These are phyloP conservation scores for Blastobasis lacticolella DNA, from an alignment of 2,888 invertebrate genomes.

Conservation along the genomic window DNA sequence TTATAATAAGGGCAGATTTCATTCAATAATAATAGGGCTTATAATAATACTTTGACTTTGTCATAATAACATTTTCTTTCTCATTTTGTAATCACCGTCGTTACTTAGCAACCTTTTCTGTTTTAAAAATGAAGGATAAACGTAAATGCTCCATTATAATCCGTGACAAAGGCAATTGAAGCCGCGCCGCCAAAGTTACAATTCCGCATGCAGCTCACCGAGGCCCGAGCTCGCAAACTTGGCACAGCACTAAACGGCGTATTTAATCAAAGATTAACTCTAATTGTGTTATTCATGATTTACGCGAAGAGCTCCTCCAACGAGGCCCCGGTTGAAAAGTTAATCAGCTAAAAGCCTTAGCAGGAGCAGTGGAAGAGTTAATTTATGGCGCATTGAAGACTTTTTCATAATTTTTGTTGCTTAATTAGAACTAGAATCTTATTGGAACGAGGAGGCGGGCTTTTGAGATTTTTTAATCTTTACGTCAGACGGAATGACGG, in stretches of 20 bases:
- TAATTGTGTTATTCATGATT: slow-evolving; percentile 66
- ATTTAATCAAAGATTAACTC: slow-evolving; percentile 50
- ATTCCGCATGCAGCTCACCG: too few species aligned
- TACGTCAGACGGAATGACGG: background rate
- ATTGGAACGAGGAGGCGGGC: slow-evolving; percentile 6
- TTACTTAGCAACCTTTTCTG: too few species aligned
- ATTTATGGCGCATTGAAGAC: slow-evolving; percentile 52
- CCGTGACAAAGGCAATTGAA: too few species aligned
- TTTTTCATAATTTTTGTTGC: slow-evolving; percentile 36
- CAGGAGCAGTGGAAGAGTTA: slow-evolving; percentile 56
- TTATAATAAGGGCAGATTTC: too few species aligned
- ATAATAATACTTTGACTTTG: too few species aligned
- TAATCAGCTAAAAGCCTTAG: slow-evolving; percentile 66
- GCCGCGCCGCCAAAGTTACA: too few species aligned
- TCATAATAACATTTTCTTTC: too few species aligned
- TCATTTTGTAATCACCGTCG: too few species aligned
- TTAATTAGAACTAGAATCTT: slow-evolving; percentile 34
- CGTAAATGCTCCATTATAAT: too few species aligned
- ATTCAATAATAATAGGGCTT: too few species aligned
- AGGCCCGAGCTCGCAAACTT: background rate
- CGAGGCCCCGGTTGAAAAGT: slow-evolving; percentile 55
- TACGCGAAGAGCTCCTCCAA: slow-evolving; percentile 33
- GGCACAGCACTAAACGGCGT: slow-evolving; percentile 9
- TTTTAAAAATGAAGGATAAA: too few species aligned
- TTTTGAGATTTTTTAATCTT: background rate